These are phyloP conservation scores for Notolepis coatsorum DNA, from an alignment of 2,797 vertebrate species.

Conservation along the genomic window DNA sequence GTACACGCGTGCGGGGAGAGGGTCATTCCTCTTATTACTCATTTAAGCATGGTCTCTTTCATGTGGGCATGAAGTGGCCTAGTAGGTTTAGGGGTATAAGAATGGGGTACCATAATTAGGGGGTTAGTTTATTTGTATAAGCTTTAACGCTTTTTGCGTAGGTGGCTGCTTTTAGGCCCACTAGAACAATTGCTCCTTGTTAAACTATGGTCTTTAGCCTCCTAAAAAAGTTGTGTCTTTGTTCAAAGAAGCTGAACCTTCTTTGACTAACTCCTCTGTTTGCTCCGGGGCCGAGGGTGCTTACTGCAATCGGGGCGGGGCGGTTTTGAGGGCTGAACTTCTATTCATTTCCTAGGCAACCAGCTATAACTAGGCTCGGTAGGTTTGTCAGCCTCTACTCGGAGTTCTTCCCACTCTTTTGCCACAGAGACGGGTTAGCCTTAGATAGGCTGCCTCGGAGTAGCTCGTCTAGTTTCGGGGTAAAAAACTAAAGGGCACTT, in stretches of 20 bases:
- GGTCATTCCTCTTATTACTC: slow-evolving; percentile 56
- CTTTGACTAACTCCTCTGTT: slow-evolving; percentile 42
- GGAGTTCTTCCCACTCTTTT: slow-evolving; percentile 70
- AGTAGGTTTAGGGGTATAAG: slow-evolving; percentile 5
- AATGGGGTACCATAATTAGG: slow-evolving; percentile 4
- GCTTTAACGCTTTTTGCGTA: slow-evolving; percentile 67
- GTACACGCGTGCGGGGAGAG: slow-evolving; percentile 53
- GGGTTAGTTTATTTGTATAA: too few species aligned
- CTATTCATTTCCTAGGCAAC: slow-evolving; percentile 64
- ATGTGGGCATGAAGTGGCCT: background rate
- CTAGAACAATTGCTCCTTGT: background rate
- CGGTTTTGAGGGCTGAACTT: slow-evolving; percentile 56
- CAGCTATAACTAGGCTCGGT: slow-evolving; percentile 74
- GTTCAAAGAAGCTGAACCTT: slow-evolving; percentile 67
- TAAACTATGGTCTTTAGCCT: slow-evolving; percentile 48
- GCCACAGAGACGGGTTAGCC: slow-evolving; percentile 73
- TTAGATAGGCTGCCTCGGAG: slow-evolving; percentile 61
- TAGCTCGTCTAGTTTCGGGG: slow-evolving; percentile 72
- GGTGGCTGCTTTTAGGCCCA: slow-evolving; percentile 73
- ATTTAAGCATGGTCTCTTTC: slow-evolving; percentile 58
- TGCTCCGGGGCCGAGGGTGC: fast-evolving
- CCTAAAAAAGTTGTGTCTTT: slow-evolving; percentile 56
- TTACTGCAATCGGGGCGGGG: background rate
- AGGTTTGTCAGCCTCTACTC: slow-evolving; percentile 68
- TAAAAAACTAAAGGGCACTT: slow-evolving; percentile 54